Conservation (phyloP, 2,113 vertebrate genomes). For the Castor canadensis region DNA sequence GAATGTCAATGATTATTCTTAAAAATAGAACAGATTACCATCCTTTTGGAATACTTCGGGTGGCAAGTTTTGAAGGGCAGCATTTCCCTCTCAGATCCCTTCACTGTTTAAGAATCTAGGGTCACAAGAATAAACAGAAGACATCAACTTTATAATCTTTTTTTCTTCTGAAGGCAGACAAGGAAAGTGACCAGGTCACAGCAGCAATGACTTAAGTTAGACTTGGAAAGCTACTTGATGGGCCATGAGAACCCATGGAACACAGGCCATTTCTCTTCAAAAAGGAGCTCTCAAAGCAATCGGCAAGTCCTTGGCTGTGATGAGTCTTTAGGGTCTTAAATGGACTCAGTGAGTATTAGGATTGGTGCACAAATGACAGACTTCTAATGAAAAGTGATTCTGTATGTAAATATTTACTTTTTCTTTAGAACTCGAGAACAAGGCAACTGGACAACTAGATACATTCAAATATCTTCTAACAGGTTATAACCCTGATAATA, state of each 20-base stretch:
- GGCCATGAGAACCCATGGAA: background rate
- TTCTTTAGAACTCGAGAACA: conserved; percentile 1
- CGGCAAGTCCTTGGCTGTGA: background rate
- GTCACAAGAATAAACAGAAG: too few relatives aligned
- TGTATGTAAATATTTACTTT: background rate
- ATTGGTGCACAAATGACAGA: background rate
- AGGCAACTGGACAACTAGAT: background rate
- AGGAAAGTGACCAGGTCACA: background rate
- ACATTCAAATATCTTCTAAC: background rate
- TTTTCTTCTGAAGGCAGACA: background rate
- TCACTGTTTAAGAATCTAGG: background rate
- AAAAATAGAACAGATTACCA: background rate
- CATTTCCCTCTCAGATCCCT: background rate
- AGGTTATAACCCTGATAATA: background rate
- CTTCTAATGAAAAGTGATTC: background rate
- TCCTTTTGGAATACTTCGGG: background rate
- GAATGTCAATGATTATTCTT: background rate
- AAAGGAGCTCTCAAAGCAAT: background rate
- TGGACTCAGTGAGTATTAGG: background rate
- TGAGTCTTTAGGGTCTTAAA: background rate
- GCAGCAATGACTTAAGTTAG: background rate
- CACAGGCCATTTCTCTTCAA: background rate
- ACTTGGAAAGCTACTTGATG: background rate
- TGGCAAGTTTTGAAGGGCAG: background rate
- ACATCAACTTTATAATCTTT: too few relatives aligned